Evolutionary conservation across 2,113 vertebrate species (phyloP).

Genomic region (Piprites chloris): DNA sequence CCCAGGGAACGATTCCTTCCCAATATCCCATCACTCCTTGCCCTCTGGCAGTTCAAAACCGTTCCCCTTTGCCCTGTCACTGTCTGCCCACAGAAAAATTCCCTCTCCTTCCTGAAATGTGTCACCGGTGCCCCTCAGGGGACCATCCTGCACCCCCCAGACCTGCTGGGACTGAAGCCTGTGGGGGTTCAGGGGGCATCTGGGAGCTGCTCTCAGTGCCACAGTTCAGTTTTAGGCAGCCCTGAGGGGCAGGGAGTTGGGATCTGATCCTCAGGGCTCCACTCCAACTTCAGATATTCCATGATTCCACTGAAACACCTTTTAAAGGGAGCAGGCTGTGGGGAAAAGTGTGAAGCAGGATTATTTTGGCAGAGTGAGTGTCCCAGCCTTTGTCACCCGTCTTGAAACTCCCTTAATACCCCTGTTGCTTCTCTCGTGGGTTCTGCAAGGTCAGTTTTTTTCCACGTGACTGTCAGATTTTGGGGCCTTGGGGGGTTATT

Average conservation of each 20-base stretch:
- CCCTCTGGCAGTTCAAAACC: not conserved
- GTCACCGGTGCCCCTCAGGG: not conserved
- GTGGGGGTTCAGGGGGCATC: fast-evolving
- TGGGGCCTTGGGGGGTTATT: not conserved
- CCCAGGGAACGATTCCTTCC: not conserved
- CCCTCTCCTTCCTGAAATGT: not conserved
- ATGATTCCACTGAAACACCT: too few relatives aligned
- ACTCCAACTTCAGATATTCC: not conserved
- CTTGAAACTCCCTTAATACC: fast-evolving
- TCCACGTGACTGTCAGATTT: fast-evolving
- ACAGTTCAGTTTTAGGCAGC: fast-evolving
- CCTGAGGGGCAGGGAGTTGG: not conserved
- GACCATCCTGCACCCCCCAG: not conserved
- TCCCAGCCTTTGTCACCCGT: too few relatives aligned
- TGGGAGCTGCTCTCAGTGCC: fast-evolving
- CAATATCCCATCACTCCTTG: not conserved
- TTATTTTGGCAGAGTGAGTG: not conserved
- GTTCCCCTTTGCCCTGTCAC: not conserved
- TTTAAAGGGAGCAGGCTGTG: not conserved
- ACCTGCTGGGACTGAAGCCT: fast-evolving
- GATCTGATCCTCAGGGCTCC: not conserved
- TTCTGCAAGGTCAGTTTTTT: not conserved
- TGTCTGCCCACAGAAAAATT: not conserved
- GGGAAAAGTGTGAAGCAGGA: fast-evolving
- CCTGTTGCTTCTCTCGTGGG: not conserved